Evolutionary conservation across 2,888 invertebrate genomes (phyloP).

Genomic region (Synanthedon tipuliformis): DNA sequence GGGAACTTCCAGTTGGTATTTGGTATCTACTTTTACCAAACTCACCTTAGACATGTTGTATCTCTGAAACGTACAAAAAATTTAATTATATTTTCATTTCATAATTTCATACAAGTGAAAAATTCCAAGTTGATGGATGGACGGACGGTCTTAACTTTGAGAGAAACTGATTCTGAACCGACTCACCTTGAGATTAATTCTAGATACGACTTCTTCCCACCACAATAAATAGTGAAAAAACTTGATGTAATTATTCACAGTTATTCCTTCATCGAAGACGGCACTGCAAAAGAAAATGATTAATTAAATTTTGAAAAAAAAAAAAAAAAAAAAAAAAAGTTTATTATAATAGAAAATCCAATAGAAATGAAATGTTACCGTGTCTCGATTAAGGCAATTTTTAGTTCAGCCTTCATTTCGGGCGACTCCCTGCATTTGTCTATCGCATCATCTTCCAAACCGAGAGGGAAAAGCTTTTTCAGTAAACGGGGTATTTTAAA

Average conservation of each 20-base stretch:
- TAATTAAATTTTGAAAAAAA: not conserved
- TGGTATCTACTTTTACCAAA: constrained; percentile 22
- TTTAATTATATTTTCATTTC: too few species aligned
- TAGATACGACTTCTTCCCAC: constrained; percentile 71
- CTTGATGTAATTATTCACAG: constrained; percentile 50
- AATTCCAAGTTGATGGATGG: too few species aligned
- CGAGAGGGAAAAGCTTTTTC: constrained; percentile 30
- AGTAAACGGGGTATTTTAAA: constrained; percentile 30
- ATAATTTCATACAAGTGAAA: too few species aligned
- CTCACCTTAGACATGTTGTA: constrained; percentile 40
- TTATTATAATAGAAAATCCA: not conserved
- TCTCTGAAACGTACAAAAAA: constrained; percentile 22
- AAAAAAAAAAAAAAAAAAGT: not conserved
- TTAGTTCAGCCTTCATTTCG: constrained; percentile 12
- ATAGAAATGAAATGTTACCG: not conserved
- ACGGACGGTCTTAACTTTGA: too few species aligned
- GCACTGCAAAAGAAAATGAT: constrained; percentile 20
- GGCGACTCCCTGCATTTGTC: constrained; percentile 16
- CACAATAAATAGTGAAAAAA: constrained; percentile 71
- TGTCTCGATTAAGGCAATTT: constrained; percentile 8
- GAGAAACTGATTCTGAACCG: too few species aligned
- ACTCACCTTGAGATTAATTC: constrained; percentile 38
- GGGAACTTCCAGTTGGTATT: constrained; percentile 67
- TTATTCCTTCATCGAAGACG: constrained; percentile 39
- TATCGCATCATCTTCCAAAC: constrained; percentile 28